Evolutionary conservation across 2,888 invertebrate species (phyloP).

Genomic region (Nomada lathburiana): DNA sequence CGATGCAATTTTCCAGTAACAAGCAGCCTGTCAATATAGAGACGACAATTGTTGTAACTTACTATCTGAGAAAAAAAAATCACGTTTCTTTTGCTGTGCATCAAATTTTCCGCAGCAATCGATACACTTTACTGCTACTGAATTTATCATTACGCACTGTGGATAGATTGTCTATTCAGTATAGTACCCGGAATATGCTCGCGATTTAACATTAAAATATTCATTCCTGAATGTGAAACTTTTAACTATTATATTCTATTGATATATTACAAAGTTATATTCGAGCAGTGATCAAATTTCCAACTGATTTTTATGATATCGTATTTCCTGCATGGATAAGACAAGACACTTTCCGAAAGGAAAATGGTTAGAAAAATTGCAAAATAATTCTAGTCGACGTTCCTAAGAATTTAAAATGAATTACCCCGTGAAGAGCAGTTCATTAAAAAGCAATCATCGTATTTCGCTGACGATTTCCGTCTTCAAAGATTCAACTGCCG

Average conservation of each 20-base stretch:
- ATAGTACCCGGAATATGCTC: conserved; percentile 56
- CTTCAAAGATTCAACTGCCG: conserved; percentile 67
- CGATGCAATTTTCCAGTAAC: conserved; percentile 64
- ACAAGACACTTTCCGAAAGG: neutral
- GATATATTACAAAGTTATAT: conserved; percentile 10
- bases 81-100: conserved; percentile 23
- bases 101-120: conserved; percentile 24
- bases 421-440: conserved; percentile 18
- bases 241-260: neutral
- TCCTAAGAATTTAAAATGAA: conserved; percentile 7
- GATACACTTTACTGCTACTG: conserved; percentile 23
- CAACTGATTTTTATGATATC: neutral
- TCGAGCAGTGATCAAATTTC: conserved; percentile 13
- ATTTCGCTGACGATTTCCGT: conserved; percentile 65
- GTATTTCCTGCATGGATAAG: neutral
- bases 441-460: conserved; percentile 63
- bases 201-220: conserved; percentile 63
- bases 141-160: conserved; percentile 42
- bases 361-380: neutral
- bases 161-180: conserved; percentile 70
- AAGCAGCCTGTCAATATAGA: conserved; percentile 40
- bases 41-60: conserved; percentile 46
- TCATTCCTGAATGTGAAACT: conserved; percentile 15
- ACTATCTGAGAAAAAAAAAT: conserved; percentile 33
- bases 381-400: conserved; percentile 4